These are phyloP conservation scores for Hybos culiciformis DNA, from an alignment of 2,888 invertebrate species.

Conservation along the genomic window DNA sequence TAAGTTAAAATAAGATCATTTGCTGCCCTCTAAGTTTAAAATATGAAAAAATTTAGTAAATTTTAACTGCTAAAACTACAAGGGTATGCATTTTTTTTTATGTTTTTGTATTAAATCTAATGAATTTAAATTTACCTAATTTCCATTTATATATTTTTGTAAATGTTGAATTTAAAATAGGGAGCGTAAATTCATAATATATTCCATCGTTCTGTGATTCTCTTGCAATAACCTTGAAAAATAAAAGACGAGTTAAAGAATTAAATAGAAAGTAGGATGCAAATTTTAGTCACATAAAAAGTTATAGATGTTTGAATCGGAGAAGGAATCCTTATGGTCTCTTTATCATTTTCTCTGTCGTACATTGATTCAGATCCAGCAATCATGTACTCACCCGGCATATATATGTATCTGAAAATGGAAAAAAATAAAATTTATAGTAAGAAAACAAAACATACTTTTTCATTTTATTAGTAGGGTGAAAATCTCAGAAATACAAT, in stretches of 20 bases:
- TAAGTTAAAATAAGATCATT: no score
- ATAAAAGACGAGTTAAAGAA: slow-evolving; percentile 6
- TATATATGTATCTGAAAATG: slow-evolving; percentile 45
- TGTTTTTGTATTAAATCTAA: no score
- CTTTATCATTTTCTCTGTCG: slow-evolving; percentile 61
- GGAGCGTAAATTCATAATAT: slow-evolving; percentile 61
- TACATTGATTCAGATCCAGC: slow-evolving; percentile 69
- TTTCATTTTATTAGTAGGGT: slow-evolving; percentile 1
- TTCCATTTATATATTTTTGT: slow-evolving; percentile 58
- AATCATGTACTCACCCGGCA: slow-evolving; percentile 69
- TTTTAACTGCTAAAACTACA: no score
- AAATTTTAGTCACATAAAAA: slow-evolving; percentile 52
- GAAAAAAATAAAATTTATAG: not conserved
- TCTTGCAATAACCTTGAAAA: slow-evolving; percentile 51
- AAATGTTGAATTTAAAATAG: slow-evolving; percentile 40
- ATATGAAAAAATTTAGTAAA: no score
- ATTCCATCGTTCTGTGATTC: slow-evolving; percentile 68
- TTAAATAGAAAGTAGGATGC: not conserved
- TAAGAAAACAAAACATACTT: slow-evolving; percentile 1
- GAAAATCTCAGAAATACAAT: not conserved
- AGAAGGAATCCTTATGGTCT: slow-evolving; percentile 67
- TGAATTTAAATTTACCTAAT: no score
- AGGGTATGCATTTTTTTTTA: no score
- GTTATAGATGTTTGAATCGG: slow-evolving; percentile 68
- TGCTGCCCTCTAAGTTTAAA: no score